Evolutionary conservation across 2,797 vertebrate species (phyloP).

Genomic region (Aphelocoma californica): DNA sequence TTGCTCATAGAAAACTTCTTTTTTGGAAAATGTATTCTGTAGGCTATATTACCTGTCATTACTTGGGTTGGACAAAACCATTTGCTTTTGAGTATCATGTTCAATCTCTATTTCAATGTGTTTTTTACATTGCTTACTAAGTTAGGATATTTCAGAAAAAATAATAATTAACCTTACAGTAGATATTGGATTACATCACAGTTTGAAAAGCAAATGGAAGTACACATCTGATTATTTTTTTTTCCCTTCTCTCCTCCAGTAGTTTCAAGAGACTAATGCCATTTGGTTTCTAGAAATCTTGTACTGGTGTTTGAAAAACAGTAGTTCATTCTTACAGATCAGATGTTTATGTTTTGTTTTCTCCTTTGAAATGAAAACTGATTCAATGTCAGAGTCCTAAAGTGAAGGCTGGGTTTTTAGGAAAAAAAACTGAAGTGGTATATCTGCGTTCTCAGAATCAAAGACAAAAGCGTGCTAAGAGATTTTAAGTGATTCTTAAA

Average conservation of each 20-base stretch:
- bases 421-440: not conserved
- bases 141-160: not conserved
- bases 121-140: not conserved
- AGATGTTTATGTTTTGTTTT: not conserved
- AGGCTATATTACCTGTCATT: not conserved
- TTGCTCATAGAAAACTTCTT: not conserved
- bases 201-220: not conserved
- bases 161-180: not conserved
- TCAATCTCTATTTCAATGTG: not conserved
- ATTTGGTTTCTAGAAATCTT: not conserved
- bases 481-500: not conserved
- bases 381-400: not conserved
- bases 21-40: not conserved
- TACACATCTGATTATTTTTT: not conserved
- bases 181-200: not conserved
- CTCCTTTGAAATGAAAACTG: not conserved
- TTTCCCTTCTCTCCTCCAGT: not conserved
- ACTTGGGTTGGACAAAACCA: not conserved
- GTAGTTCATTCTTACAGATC: not conserved
- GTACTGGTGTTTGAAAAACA: not conserved
- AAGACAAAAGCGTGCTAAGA: not conserved
- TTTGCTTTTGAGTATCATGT: not conserved
- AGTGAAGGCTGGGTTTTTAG: not conserved
- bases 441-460: not conserved
- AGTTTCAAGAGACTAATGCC: not conserved